phyloP scores from a whole-genome alignment of 2,888 invertebrate species.

The Cerastis leucographa region DNA sequence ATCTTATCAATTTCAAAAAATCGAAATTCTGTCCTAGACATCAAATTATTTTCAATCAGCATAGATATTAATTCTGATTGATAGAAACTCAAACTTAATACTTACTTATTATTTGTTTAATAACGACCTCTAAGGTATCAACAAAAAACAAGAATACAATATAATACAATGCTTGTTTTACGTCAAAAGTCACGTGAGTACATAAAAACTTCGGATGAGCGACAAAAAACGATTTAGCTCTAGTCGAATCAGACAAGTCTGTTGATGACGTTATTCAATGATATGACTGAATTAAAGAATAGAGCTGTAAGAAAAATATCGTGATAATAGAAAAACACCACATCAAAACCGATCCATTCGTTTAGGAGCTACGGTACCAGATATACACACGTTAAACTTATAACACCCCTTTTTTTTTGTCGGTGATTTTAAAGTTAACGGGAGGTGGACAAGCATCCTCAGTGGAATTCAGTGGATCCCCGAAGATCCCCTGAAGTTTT shows the following conservation, averaged over 20 bases:
- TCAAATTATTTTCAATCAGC: slow-evolving; percentile 4
- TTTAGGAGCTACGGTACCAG: neutral
- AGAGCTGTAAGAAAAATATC: neutral
- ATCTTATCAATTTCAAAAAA: slow-evolving; percentile 20
- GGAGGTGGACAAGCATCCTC: too few relatives aligned
- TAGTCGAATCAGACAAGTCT: slow-evolving; percentile 6
- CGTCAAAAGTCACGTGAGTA: slow-evolving; percentile 32
- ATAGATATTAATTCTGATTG: slow-evolving; percentile 13
- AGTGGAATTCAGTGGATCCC: neutral
- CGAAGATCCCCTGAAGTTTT: neutral
- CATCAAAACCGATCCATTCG: neutral
- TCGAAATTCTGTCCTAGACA: neutral
- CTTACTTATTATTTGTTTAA: neutral
- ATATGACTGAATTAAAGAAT: slow-evolving; percentile 5
- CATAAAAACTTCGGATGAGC: slow-evolving; percentile 24
- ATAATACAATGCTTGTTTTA: slow-evolving; percentile 6
- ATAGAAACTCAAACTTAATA: neutral
- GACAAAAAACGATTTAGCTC: slow-evolving; percentile 36
- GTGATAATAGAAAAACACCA: neutral
- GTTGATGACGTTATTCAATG: slow-evolving; percentile 35
- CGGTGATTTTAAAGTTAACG: too few relatives aligned
- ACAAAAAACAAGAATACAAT: neutral
- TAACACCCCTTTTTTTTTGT: neutral
- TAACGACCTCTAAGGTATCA: slow-evolving; percentile 2
- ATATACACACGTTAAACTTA: neutral